A percentile compares a stretch with the other conserved stretches of the same genome.
Conservation (phyloP, 2,888 invertebrate species). For the Pediacus dermestoides region DNA sequence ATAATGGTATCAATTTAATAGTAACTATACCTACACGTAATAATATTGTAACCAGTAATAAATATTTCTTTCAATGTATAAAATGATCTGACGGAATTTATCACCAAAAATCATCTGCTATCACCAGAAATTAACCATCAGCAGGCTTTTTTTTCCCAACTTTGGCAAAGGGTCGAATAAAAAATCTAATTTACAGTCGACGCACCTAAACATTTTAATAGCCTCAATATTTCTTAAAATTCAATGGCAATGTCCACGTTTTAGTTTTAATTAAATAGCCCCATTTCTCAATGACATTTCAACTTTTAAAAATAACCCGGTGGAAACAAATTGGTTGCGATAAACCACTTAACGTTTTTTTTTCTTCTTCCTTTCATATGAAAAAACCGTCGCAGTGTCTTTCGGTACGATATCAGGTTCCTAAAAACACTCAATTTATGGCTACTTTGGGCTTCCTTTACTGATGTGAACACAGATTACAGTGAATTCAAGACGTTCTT, state of each 20-base stretch:
- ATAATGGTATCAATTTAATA: too few species aligned
- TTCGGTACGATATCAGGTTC: constrained; percentile 31
- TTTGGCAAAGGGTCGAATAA: too few species aligned
- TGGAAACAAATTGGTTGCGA: constrained; percentile 36
- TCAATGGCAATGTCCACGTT: constrained; percentile 19
- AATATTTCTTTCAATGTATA: too few species aligned
- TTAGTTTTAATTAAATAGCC: constrained; percentile 24
- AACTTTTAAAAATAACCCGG: constrained; percentile 24
- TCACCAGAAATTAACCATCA: too few species aligned
- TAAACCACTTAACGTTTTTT: constrained; percentile 31
- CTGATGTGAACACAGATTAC: constrained; percentile 22
- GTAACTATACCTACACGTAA: too few species aligned
- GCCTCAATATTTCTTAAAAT: constrained; percentile 24
- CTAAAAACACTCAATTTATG: constrained; percentile 40
- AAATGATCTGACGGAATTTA: too few species aligned
- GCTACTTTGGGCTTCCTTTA: constrained; percentile 39
- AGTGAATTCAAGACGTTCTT: constrained; percentile 28
- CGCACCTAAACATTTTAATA: constrained; percentile 18
- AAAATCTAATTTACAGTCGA: constrained; percentile 19
- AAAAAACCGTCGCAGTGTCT: constrained; percentile 25
- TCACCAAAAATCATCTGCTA: too few species aligned
- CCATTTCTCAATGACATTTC: constrained; percentile 25
- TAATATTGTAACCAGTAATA: too few species aligned
- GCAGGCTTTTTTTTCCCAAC: too few species aligned
- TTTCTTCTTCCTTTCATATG: neutral